Percentiles rank a stretch among this genome's conserved stretches.
Conservation (phyloP, 2,797 vertebrate species). For the Echeneis naucrates region DNA sequence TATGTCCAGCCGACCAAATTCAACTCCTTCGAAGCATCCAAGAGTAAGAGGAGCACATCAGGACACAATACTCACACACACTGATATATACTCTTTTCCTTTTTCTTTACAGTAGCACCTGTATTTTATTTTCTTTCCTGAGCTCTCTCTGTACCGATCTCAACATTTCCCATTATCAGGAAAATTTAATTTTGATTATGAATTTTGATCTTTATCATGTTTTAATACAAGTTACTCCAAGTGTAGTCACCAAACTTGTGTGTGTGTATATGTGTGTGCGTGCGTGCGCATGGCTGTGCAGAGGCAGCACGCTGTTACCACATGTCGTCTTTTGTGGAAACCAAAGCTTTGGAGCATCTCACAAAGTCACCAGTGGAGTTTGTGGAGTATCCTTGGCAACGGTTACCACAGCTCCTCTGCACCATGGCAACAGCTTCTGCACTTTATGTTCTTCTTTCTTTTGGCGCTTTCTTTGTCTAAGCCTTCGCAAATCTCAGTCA, state of each 20-base stretch:
- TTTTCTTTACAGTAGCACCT: not conserved
- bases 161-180: not conserved
- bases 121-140: not conserved
- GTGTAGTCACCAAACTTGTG: not conserved
- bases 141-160: not conserved
- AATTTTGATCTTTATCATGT: not conserved
- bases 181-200: not conserved
- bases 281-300: constrained; percentile 65
- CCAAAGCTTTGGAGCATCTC: constrained; percentile 97
- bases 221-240: not conserved
- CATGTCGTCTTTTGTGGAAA: constrained; percentile 99
- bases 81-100: not conserved
- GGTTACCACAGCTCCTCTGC: constrained; percentile 39
- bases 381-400: constrained; percentile 96
- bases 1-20: constrained; percentile 99
- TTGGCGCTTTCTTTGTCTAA: constrained; percentile 21
- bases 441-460: constrained; percentile 28
- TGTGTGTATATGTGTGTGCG: constrained; percentile 26
- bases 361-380: constrained; percentile 99
- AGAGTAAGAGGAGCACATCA: constrained; percentile 88
- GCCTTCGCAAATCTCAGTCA: constrained; percentile 18
- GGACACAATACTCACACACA: not conserved
- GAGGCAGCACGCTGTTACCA: constrained; percentile 95
- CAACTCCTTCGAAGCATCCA: constrained; percentile 95
- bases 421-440: constrained; percentile 47